Evolutionary conservation across 2,888 invertebrate species (phyloP), one percentile per base, ranked within the genome.

Genomic region (Dioctria linearis): DNA sequence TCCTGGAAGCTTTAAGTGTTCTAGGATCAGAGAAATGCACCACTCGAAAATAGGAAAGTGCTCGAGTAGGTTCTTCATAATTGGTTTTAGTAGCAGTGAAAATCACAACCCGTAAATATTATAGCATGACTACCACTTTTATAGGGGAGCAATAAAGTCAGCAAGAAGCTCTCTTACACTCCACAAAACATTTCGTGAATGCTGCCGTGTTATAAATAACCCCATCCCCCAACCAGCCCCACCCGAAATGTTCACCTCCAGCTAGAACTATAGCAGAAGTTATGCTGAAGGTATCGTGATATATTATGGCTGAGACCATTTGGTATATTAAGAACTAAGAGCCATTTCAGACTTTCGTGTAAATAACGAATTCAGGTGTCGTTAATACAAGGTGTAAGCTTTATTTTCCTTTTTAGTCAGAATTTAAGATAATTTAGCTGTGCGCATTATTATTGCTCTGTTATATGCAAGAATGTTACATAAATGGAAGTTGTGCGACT

Each of bases 141-240:
- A 63, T 76, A 76, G 43, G 63, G 25, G 57, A 40, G 76, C 76
- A 76, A 76, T 76, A 76, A 76, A 76, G 76, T 46, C 76, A 76
- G 76, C 63, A 76, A 76, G 76, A 63, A 76, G 63, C 63, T 76
- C 76, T 46, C 63, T 76, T 76, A 76, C 76, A 76, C 76, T 76
- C 76, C 76, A 76, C 76, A 76, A 76, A 76, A 76, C 76, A 76
- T 76, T 76, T 76, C 76, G 76, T 76, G 76, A 76, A 76, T 63
- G 61, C 43, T 76, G 63, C 63, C 59, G 63, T 76, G 76, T 76
- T 76, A 63, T 76, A 76, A 76, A 76, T 76, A 76, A 76, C 42
- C 76, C 59, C 25, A 2, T 25, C 76, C 63, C 59, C 61, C 51
- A 5, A n/a, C 13, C 49, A 54, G 39, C 73, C 11, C 42, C 42